A percentile compares a stretch with the other conserved stretches of the same genome.
These are phyloP conservation scores for Leucoma salicis DNA, from an alignment of 2,888 invertebrate species.

Conservation along the genomic window DNA sequence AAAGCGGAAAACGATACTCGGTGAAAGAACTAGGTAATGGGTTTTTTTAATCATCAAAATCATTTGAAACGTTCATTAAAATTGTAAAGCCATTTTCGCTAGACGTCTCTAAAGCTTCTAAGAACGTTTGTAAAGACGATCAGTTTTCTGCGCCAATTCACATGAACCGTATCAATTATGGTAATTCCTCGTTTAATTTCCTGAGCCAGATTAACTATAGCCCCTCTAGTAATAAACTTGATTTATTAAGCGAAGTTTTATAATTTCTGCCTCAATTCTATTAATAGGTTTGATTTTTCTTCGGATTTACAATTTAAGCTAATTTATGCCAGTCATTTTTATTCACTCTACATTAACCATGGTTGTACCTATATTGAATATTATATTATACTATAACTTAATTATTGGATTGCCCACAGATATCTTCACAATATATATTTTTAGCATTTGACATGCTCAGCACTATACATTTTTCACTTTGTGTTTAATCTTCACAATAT, in stretches of 20 bases:
- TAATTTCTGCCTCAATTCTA: slow-evolving; percentile 41
- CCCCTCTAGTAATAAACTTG: slow-evolving; percentile 71
- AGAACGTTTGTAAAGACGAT: slow-evolving; percentile 54
- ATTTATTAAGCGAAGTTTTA: slow-evolving; percentile 64
- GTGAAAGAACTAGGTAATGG: slow-evolving; percentile 30
- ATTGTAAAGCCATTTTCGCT: slow-evolving; percentile 45
- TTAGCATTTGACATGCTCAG: too few species aligned
- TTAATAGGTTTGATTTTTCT: slow-evolving; percentile 20
- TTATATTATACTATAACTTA: too few species aligned
- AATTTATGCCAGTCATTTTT: slow-evolving; percentile 12
- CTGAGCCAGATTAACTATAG: slow-evolving; percentile 72
- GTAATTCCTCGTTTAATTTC: slow-evolving; percentile 79
- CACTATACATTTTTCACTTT: too few species aligned
- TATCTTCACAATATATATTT: too few species aligned
- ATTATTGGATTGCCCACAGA: too few species aligned
- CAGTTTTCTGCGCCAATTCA: slow-evolving; percentile 74
- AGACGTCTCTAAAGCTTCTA: slow-evolving; percentile 36
- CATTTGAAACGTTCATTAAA: slow-evolving; percentile 52
- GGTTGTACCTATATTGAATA: too few species aligned
- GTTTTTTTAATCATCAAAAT: slow-evolving; percentile 48
- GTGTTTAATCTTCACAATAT: too few species aligned
- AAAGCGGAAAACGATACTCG: slow-evolving; percentile 23
- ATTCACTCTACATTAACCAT: not conserved
- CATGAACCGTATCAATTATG: slow-evolving; percentile 79
- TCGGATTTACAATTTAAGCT: slow-evolving; percentile 18